These are phyloP conservation scores for Drosophila punjabiensis DNA, from an alignment of 1,140 invertebrate genomes.

Conservation along the genomic window DNA sequence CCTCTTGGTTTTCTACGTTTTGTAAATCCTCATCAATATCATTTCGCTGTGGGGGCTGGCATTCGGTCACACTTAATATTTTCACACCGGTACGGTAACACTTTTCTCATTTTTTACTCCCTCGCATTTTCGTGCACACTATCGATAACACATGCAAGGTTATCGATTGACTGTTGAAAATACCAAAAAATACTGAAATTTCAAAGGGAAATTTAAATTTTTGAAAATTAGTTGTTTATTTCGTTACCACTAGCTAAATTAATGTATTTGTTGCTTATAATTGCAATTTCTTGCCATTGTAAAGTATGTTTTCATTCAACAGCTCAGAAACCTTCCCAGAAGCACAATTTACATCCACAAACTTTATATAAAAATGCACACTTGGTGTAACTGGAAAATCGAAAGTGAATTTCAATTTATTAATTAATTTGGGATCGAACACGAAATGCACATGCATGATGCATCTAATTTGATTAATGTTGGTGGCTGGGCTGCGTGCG, in stretches of 20 bases:
- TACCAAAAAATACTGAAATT: conserved; percentile 13
- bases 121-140: conserved; percentile 12
- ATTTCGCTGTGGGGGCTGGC: conserved; percentile 13
- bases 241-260: not conserved
- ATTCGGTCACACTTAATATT: conserved; percentile 25
- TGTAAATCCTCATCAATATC: conserved; percentile 39
- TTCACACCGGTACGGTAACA: conserved; percentile 26
- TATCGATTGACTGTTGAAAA: not conserved
- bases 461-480: conserved; percentile 61
- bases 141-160: not conserved
- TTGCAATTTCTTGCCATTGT: not conserved
- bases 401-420: conserved; percentile 77
- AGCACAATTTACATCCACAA: not conserved
- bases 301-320: not conserved
- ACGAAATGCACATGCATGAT: conserved; percentile 73
- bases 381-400: conserved; percentile 45
- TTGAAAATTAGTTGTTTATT: not conserved
- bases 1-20: conserved; percentile 48
- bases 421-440: conserved; percentile 73
- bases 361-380: not conserved
- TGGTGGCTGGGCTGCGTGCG: conserved; percentile 30
- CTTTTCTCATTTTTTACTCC: conserved; percentile 5
- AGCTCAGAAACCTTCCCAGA: not conserved
- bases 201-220: not conserved
- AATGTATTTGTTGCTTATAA: not conserved